Base-by-base conservation (phyloP, 2,797 vertebrate species). In the Pempheris klunzingeri region DNA sequence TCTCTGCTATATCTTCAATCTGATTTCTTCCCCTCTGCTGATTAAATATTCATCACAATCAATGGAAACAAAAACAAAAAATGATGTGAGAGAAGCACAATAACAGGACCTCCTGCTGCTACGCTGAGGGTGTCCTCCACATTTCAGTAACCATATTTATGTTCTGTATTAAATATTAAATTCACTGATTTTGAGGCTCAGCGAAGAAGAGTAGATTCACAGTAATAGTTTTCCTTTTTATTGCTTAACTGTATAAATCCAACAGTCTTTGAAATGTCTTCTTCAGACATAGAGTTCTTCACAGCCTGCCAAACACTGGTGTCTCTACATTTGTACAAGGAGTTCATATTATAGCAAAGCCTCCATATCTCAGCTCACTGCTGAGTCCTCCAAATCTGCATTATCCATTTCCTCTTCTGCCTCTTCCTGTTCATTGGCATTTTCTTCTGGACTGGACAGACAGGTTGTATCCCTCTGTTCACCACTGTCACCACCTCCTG, bases 401-500 rank as follows among this genome's bases (percentile, higher is more conserved):
- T 10, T 52, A 13, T 68, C 52, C 14, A 12, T 18, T 36, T 49
- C 14, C 17, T 82, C 55, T 20, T 78, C 64, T 46, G 36, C 34
- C 14, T 38, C 61, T 67, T 2, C 50, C 18, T 69, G 39, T 18
- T 74, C 22, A 12, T 38, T 59, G 2, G 22, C n/a, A 53, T 71
- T 60, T 64, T 87, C 64, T 24, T 69, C 74, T 64, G 72, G 72
- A 62, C 10, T 81, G 36, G 78, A 60, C 22, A 50, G 58, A 69
- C 43, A 55, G 6, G 30, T 38, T 30, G 55, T 9, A 18, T 78
- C 47, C 0, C 38, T 70, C 68, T 87, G 61, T 60, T 85, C 53
- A 57, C 24, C 69, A n/a, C 28, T n/a, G 41, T 80, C 77, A 61
- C 12, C 57, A 26, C 41, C 49, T 84, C 49, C 90, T 88, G 53